Percentiles rank a stretch among this genome's conserved stretches.
These are phyloP conservation scores for Thymelicus acteon DNA, from an alignment of 2,888 invertebrate species.

Conservation along the genomic window DNA sequence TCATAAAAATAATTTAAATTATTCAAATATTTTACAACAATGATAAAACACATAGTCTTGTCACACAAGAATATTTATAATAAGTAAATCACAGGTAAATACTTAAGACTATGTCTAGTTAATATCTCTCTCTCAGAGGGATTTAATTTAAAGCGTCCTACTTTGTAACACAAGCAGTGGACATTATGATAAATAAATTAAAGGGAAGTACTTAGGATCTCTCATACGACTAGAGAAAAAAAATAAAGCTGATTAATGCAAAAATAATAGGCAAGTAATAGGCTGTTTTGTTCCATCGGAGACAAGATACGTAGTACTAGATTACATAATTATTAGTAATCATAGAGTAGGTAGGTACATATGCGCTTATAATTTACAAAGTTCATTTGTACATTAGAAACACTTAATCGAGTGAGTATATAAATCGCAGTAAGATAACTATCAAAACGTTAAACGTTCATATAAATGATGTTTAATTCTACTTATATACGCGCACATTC, in stretches of 20 bases:
- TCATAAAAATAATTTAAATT: slow-evolving; percentile 26
- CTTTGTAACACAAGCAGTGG: slow-evolving; percentile 37
- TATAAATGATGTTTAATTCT: slow-evolving; percentile 25
- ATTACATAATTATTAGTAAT: not conserved
- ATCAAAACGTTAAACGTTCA: slow-evolving; percentile 34
- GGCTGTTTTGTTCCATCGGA: not conserved
- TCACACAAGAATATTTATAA: slow-evolving; percentile 75
- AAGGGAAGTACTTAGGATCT: slow-evolving; percentile 12
- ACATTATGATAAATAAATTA: slow-evolving; percentile 7
- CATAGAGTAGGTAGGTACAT: slow-evolving; percentile 3
- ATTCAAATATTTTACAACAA: slow-evolving; percentile 48
- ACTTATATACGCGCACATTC: slow-evolving; percentile 23
- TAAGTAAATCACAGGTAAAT: slow-evolving; percentile 80
- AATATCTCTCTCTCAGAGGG: slow-evolving; percentile 48
- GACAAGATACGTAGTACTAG: not conserved
- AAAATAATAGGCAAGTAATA: slow-evolving; percentile 24
- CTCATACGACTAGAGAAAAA: slow-evolving; percentile 22
- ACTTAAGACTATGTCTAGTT: slow-evolving; percentile 63
- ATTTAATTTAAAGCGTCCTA: slow-evolving; percentile 39
- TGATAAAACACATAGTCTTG: slow-evolving; percentile 63
- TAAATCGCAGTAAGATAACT: slow-evolving; percentile 30
- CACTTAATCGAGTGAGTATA: slow-evolving; percentile 29
- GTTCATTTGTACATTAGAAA: slow-evolving; percentile 34
- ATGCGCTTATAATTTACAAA: slow-evolving; percentile 20
- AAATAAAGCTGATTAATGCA: slow-evolving; percentile 12